These are phyloP conservation scores for Gadus macrocephalus DNA, from an alignment of 2,113 vertebrate species.

Conservation along the genomic window DNA sequence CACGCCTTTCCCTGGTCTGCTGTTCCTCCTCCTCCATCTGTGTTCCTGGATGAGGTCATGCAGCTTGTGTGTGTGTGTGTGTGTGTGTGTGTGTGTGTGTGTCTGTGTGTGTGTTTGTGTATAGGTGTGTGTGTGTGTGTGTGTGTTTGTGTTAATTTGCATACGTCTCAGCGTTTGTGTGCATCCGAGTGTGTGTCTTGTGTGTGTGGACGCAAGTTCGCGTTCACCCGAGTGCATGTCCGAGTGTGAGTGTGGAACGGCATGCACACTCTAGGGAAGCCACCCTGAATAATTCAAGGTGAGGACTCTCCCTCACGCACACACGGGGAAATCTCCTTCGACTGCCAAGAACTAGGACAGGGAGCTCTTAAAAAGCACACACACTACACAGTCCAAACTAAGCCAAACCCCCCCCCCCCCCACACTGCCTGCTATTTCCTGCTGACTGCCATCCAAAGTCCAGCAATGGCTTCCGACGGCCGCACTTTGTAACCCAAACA, in stretches of 20 bases:
- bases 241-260: slow-evolving; percentile 18
- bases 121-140: background rate
- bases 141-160: background rate
- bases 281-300: slow-evolving; percentile 66
- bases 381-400: background rate
- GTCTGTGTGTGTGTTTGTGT: background rate
- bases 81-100: background rate
- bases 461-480: background rate
- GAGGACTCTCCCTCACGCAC: slow-evolving; percentile 45
- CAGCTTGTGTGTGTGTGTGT: background rate
- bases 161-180: background rate
- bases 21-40: background rate
- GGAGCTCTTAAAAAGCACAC: slow-evolving; percentile 36
- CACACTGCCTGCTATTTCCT: slow-evolving; percentile 9
- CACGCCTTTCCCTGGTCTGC: no score
- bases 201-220: background rate
- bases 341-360: slow-evolving; percentile 54
- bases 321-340: slow-evolving; percentile 39
- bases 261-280: slow-evolving; percentile 41
- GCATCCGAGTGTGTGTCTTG: background rate
- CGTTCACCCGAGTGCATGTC: background rate
- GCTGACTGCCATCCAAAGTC: slow-evolving; percentile 6
- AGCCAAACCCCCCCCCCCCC: slow-evolving; percentile 23
- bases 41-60: background rate
- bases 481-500: no score